Percentiles rank a stretch among this genome's conserved stretches.
phyloP scores from a whole-genome alignment of 2,888 invertebrate species.

The Macaria notata region DNA sequence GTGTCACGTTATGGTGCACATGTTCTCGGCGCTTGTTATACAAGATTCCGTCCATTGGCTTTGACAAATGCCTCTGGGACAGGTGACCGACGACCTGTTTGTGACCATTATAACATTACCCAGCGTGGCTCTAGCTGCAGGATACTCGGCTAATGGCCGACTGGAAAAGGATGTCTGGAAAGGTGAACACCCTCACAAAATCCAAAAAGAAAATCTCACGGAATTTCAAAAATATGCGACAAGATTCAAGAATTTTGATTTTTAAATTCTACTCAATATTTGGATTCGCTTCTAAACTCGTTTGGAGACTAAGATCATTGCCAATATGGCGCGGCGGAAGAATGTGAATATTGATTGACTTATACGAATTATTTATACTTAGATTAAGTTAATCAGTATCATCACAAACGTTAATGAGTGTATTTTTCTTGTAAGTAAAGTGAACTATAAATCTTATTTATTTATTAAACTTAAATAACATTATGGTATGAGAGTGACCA shows the following conservation, averaged over 20 bases:
- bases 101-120: slow-evolving; percentile 21
- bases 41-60: slow-evolving; percentile 20
- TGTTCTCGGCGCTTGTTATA: slow-evolving; percentile 6
- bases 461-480: too few relatives aligned
- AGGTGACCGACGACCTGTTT: slow-evolving; percentile 29
- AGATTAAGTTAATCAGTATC: background rate
- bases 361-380: background rate
- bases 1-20: slow-evolving; percentile 12
- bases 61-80: slow-evolving; percentile 21
- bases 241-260: background rate
- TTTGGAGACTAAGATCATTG: slow-evolving; percentile 5
- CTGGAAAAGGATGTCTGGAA: background rate
- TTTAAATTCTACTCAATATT: background rate
- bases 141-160: slow-evolving; percentile 2
- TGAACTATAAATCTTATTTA: too few relatives aligned
- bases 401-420: background rate
- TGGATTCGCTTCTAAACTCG: slow-evolving; percentile 7
- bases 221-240: background rate
- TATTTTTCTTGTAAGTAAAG: too few relatives aligned
- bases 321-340: slow-evolving; percentile 2
- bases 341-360: slow-evolving; percentile 10
- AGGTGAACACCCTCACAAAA: background rate
- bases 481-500: too few relatives aligned
- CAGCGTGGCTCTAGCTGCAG: slow-evolving; percentile 1
- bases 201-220: background rate